phyloP scores from a whole-genome alignment of 2,797 vertebrate genomes.

The Nothura maculosa region DNA sequence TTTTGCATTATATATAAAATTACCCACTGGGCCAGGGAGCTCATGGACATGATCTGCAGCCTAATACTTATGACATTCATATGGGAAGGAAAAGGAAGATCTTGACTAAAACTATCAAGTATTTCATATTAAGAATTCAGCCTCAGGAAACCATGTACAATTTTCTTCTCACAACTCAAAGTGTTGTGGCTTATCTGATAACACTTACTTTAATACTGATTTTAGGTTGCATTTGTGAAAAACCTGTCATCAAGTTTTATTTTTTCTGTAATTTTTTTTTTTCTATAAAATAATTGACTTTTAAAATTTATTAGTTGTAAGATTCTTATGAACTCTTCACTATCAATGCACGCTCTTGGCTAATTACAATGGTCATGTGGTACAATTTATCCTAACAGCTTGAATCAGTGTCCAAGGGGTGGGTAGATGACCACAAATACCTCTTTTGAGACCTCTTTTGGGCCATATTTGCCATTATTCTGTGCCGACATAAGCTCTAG shows the following conservation, averaged over 20 bases:
- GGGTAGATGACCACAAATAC: background rate
- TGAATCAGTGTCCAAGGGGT: background rate
- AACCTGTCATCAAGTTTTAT: rapidly evolving
- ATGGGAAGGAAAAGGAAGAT: background rate
- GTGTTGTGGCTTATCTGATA: background rate
- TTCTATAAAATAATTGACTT: background rate
- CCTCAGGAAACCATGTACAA: rapidly evolving
- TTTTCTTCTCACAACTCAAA: background rate
- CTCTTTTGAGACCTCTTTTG: background rate
- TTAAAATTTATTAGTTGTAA: background rate
- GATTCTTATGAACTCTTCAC: background rate
- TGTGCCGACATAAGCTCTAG: background rate
- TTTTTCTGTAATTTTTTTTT: background rate
- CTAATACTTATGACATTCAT: background rate
- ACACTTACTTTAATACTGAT: background rate
- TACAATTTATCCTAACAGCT: background rate
- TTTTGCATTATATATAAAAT: background rate
- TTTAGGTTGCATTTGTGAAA: background rate
- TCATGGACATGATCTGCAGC: background rate
- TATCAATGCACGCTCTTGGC: background rate
- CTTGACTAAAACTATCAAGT: background rate
- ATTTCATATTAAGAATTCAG: background rate
- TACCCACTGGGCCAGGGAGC: background rate
- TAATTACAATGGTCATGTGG: background rate
- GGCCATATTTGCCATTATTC: background rate